Percentiles rank a stretch among this genome's conserved stretches.
Conservation (phyloP, 2,797 vertebrate species). For the Periophthalmus magnuspinnatus region DNA sequence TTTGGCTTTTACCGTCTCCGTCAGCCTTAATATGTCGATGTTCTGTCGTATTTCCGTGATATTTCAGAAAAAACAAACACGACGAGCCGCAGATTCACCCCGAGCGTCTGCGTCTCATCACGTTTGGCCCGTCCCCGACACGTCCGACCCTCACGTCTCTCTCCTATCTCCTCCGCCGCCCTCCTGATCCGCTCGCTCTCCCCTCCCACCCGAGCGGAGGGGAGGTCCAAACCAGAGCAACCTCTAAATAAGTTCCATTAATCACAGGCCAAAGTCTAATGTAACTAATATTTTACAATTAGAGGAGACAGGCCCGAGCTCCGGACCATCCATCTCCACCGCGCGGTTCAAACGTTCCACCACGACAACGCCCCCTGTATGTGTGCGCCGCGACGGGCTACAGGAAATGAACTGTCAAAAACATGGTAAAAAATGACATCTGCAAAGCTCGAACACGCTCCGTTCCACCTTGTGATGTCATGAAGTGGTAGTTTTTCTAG, state of each 20-base stretch:
- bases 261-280: slow-evolving; percentile 99
- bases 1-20: no score
- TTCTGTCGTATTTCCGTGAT: no score
- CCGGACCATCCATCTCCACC: slow-evolving; percentile 95
- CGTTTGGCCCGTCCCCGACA: slow-evolving; percentile 38
- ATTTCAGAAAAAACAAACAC: neutral
- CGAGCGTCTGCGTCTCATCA: slow-evolving; percentile 42
- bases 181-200: slow-evolving; percentile 62
- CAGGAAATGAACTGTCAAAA: slow-evolving; percentile 43
- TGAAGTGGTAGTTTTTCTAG: no score
- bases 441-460: no score
- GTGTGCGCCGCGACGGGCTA: slow-evolving; percentile 19
- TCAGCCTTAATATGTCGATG: no score
- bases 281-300: slow-evolving; percentile 99
- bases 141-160: slow-evolving; percentile 28
- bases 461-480: no score
- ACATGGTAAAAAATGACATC: no score
- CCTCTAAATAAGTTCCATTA: slow-evolving; percentile 99
- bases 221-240: slow-evolving; percentile 81
- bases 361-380: slow-evolving; percentile 5
- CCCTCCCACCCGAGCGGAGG: slow-evolving; percentile 65
- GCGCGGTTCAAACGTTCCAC: slow-evolving; percentile 67
- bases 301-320: slow-evolving; percentile 98
- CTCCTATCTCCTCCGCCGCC: slow-evolving; percentile 37
- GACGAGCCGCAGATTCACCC: neutral